Evolutionary conservation across 2,113 vertebrate genomes (phyloP).

Genomic region (Platycercus adscitus): DNA sequence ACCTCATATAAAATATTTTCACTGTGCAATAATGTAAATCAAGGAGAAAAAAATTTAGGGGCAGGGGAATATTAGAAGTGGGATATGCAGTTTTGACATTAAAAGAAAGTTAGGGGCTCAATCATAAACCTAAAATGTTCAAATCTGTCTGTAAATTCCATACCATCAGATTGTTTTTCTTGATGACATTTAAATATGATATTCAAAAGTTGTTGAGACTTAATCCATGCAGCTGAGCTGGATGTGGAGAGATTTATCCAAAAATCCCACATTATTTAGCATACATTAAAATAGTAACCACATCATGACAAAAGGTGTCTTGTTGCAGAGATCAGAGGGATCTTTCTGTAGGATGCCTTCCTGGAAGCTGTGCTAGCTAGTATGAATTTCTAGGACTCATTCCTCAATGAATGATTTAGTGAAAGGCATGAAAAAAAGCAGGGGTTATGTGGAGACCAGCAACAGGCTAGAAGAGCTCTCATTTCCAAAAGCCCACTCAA

Average conservation of each 20-base stretch:
- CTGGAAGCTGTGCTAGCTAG: not conserved
- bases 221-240: slow-evolving; percentile 25
- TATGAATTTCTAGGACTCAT: not conserved
- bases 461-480: not conserved
- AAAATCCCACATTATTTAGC: slow-evolving; percentile 34
- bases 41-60: not conserved
- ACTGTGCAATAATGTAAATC: not conserved
- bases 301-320: not conserved
- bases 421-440: not conserved
- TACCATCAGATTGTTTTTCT: not conserved
- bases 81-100: not conserved
- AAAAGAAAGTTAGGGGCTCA: not conserved
- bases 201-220: slow-evolving; percentile 18
- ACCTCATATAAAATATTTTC: slow-evolving; percentile 10
- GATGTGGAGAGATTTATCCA: not conserved
- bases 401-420: not conserved
- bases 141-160: not conserved
- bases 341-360: not conserved
- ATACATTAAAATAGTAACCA: slow-evolving; percentile 25
- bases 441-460: not conserved
- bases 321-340: not conserved
- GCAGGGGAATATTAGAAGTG: not conserved
- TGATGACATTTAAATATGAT: not conserved
- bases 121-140: not conserved
- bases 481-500: not conserved